These are phyloP conservation scores for Schizothorax lantsangensis DNA, from an alignment of 2,797 vertebrate genomes.

Conservation along the genomic window DNA sequence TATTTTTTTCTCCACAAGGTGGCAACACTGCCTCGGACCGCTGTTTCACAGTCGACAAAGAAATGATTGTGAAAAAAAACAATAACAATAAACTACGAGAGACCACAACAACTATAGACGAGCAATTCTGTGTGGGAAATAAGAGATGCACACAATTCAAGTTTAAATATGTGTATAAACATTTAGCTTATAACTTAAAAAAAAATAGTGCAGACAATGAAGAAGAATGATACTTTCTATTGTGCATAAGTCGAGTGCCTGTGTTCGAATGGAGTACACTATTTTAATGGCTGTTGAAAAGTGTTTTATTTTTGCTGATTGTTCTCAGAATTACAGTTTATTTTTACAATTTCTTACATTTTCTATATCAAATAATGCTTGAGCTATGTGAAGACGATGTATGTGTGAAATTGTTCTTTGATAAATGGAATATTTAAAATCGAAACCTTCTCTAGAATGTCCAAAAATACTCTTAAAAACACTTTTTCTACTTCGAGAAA, in stretches of 20 bases:
- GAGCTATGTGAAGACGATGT: not conserved
- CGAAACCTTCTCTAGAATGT: not conserved
- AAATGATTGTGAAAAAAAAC: not conserved
- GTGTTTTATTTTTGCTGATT: no score
- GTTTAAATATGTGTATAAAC: not conserved
- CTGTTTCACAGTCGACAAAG: not conserved
- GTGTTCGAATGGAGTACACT: no score
- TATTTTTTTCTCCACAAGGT: not conserved
- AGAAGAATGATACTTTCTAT: no score
- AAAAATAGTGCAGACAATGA: no score
- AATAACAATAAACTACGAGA: not conserved
- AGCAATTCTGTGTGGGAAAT: not conserved
- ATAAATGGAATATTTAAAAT: not conserved
- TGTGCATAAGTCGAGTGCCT: no score
- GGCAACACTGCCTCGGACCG: not conserved
- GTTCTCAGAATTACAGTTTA: not conserved
- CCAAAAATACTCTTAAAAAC: not conserved
- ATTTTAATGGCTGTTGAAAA: no score
- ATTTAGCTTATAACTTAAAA: no score
- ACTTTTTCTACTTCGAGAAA: not conserved
- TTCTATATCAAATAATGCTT: not conserved
- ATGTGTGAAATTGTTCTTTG: not conserved
- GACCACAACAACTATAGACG: not conserved
- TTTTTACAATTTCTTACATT: not conserved
- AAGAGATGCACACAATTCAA: not conserved